phyloP scores from a whole-genome alignment of 2,797 vertebrate genomes.

The Dendrocincla tyrannina region DNA sequence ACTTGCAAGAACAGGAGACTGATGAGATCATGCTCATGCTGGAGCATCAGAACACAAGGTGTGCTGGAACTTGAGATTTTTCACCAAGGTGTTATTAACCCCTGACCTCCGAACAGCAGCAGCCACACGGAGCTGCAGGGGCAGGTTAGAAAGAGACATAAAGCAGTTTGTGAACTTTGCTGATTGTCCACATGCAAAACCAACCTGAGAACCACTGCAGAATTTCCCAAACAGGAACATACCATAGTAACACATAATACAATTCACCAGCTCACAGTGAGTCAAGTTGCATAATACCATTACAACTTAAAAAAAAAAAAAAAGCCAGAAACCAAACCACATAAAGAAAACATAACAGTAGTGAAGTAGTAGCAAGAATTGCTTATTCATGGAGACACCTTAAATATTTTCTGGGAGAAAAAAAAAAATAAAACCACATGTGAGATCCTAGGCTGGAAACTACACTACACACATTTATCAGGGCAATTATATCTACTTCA shows the following conservation, averaged over 20 bases:
- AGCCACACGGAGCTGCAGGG: neutral
- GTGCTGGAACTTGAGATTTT: neutral
- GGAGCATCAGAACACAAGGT: neutral
- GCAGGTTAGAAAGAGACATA: neutral
- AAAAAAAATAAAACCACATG: fast-evolving
- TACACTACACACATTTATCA: neutral
- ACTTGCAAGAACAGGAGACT: neutral
- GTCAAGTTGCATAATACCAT: neutral
- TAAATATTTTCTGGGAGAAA: neutral
- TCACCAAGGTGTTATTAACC: neutral
- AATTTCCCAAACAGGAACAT: neutral
- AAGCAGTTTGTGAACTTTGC: neutral
- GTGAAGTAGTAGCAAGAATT: neutral
- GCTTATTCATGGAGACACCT: neutral
- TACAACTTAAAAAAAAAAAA: neutral
- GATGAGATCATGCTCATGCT: neutral
- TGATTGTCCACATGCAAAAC: neutral
- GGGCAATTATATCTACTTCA: neutral
- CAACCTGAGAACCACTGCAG: neutral
- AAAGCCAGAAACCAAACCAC: neutral
- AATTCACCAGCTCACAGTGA: neutral
- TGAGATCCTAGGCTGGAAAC: neutral
- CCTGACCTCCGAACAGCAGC: neutral
- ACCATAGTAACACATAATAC: neutral
- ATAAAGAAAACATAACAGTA: neutral